Conservation (phyloP, 2,888 invertebrate genomes). For the Encarsia formosa region DNA sequence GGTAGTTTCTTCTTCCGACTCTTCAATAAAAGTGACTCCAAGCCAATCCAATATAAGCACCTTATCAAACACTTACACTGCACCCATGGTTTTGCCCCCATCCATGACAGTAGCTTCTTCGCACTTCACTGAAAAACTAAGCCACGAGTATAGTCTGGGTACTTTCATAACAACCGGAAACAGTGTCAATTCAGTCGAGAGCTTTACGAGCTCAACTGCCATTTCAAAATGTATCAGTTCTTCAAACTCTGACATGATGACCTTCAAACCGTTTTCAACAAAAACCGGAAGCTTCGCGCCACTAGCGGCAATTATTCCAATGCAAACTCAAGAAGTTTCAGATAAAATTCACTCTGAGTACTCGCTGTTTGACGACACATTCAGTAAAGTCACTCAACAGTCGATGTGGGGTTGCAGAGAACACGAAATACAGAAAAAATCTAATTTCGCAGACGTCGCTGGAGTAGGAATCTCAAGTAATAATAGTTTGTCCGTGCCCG, state of each 20-base stretch:
- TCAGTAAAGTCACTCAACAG: conserved; percentile 64
- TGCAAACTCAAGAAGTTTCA: conserved; percentile 43
- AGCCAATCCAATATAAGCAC: conserved; percentile 41
- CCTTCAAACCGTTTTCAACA: conserved; percentile 34
- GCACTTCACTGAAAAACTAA: conserved; percentile 38
- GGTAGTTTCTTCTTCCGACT: conserved; percentile 39
- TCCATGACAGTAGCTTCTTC: conserved; percentile 42
- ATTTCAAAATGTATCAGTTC: conserved; percentile 35
- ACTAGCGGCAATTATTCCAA: conserved; percentile 40
- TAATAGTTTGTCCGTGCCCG: no score
- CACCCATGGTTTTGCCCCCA: conserved; percentile 45
- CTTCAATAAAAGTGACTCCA: conserved; percentile 38
- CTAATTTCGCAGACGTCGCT: no score
- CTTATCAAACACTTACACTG: conserved; percentile 49
- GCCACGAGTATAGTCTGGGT: conserved; percentile 43
- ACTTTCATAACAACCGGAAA: conserved; percentile 33
- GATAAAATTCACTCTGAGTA: conserved; percentile 67
- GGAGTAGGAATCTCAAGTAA: no score
- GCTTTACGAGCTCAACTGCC: conserved; percentile 23
- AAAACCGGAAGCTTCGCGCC: conserved; percentile 40
- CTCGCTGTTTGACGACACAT: conserved; percentile 80
- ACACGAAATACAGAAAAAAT: no score
- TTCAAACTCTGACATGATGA: conserved; percentile 31
- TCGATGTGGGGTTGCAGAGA: no score
- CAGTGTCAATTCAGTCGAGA: conserved; percentile 3